phyloP scores from a whole-genome alignment of 2,113 vertebrate species.

The Turnix velox region DNA sequence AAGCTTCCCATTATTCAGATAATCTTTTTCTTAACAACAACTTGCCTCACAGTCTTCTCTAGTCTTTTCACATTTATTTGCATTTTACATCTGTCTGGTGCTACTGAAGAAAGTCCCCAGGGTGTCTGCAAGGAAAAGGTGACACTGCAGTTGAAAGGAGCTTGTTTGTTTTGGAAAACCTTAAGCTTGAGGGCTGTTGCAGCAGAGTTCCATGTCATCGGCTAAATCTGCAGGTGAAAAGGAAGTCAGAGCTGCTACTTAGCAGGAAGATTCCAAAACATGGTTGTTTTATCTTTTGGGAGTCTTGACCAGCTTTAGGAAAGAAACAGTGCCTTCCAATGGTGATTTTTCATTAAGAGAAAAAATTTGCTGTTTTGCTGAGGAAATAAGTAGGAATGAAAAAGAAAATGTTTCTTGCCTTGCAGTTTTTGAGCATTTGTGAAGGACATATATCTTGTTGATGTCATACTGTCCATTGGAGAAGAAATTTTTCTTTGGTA shows the following conservation, averaged over 20 bases:
- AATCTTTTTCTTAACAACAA: neutral
- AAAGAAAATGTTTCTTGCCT: neutral
- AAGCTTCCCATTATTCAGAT: neutral
- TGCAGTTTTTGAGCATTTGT: neutral
- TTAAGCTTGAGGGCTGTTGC: neutral
- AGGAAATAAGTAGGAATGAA: neutral
- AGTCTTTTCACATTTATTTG: neutral
- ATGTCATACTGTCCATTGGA: neutral
- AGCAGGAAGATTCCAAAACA: neutral
- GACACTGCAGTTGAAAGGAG: neutral
- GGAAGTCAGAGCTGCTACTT: neutral
- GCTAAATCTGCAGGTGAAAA: neutral
- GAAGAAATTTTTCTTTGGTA: neutral
- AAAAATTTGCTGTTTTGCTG: neutral
- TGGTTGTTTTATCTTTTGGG: neutral
- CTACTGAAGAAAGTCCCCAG: neutral
- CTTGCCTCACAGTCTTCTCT: neutral
- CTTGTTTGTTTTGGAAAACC: neutral
- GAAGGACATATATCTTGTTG: neutral
- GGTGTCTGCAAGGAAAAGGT: slow-evolving; percentile 16
- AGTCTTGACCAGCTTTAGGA: neutral
- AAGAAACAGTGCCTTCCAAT: neutral
- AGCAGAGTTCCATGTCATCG: neutral
- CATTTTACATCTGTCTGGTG: neutral
- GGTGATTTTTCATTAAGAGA: neutral